These are phyloP conservation scores for Chaenodraco wilsoni DNA, from an alignment of 2,797 vertebrate genomes.

Conservation along the genomic window DNA sequence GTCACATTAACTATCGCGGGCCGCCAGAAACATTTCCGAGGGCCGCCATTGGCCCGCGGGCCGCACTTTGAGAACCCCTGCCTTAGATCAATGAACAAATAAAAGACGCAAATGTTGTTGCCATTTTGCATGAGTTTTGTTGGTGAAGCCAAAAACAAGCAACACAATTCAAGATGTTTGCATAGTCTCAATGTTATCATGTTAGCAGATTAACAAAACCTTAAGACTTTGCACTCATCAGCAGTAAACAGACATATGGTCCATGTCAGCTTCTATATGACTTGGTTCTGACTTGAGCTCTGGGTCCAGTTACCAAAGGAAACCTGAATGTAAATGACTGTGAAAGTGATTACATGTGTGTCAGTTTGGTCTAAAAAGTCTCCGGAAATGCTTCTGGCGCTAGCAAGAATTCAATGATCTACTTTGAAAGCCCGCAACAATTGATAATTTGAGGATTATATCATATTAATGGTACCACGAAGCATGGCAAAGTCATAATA, in stretches of 20 bases:
- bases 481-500: conserved; percentile 48
- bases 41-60: too few relatives aligned
- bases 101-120: not conserved
- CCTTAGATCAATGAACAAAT: too few relatives aligned
- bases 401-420: conserved; percentile 49
- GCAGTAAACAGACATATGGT: not conserved
- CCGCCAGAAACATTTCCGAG: too few relatives aligned
- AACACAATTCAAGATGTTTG: not conserved
- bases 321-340: not conserved
- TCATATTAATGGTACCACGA: conserved; percentile 39
- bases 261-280: not conserved
- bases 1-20: too few relatives aligned
- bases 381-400: not conserved
- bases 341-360: conserved; percentile 22
- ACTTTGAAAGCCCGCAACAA: conserved; percentile 33
- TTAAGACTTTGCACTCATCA: not conserved
- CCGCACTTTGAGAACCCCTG: too few relatives aligned
- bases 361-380: conserved; percentile 8
- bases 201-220: not conserved
- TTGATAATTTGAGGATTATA: conserved; percentile 58
- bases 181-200: not conserved
- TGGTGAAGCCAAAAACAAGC: not conserved
- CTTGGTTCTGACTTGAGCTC: not conserved
- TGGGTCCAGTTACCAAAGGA: not conserved
- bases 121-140: not conserved